These are phyloP conservation scores for Eurystomus gularis DNA, from an alignment of 2,113 vertebrate species.

Conservation along the genomic window DNA sequence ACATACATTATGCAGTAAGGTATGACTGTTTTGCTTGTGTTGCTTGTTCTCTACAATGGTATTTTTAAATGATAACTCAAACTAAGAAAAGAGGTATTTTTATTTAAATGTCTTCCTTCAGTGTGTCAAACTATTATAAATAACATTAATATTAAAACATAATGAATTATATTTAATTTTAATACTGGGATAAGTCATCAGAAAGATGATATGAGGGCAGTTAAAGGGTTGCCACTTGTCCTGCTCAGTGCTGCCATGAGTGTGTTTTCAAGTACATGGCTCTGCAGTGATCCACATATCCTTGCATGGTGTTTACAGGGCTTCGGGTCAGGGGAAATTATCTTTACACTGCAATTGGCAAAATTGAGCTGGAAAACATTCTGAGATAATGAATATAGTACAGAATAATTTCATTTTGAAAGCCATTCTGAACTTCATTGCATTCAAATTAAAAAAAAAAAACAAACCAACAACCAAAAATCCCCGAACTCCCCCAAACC, in stretches of 20 bases:
- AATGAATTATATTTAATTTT: background rate
- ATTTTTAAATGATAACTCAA: background rate
- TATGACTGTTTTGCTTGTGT: background rate
- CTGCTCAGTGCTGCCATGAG: background rate
- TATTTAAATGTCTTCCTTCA: background rate
- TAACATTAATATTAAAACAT: background rate
- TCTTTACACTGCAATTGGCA: background rate
- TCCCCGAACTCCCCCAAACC: fast-evolving
- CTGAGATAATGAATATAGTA: background rate
- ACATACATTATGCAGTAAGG: background rate
- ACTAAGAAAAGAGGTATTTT: background rate
- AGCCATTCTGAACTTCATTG: background rate
- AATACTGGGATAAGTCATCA: background rate
- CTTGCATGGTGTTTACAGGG: background rate
- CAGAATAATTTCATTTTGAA: background rate
- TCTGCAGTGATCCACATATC: background rate
- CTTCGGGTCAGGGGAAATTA: background rate
- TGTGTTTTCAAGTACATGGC: background rate
- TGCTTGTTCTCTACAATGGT: background rate
- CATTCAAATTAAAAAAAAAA: background rate
- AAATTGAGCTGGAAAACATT: background rate
- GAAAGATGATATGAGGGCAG: background rate
- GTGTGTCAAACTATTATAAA: background rate
- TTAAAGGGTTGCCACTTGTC: background rate
- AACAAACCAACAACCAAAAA: background rate